Conservation (phyloP, 1,140 invertebrate genomes). For the Metopolophium dirhodum region DNA sequence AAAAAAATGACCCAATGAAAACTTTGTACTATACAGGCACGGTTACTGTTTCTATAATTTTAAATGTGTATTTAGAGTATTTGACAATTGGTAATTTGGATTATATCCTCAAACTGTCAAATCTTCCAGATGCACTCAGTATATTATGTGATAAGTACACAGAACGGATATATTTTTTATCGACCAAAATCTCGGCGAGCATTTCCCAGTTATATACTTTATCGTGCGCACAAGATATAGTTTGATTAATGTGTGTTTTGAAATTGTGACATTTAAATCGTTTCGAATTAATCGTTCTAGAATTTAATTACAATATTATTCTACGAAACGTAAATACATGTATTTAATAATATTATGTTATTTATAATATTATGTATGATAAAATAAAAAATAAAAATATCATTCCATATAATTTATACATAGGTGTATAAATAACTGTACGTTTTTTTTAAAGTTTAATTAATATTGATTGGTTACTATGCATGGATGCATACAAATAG, state of each 20-base stretch:
- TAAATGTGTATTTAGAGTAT: no score
- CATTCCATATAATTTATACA: not conserved
- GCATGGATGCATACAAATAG: not conserved
- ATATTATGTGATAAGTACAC: no score
- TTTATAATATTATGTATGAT: not conserved
- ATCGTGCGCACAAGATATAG: not conserved
- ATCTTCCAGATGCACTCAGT: not conserved
- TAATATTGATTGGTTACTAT: not conserved
- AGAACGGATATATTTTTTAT: not conserved
- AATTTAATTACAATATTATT: conserved; percentile 13
- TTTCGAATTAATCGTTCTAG: not conserved
- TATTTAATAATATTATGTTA: not conserved
- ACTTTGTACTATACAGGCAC: not conserved
- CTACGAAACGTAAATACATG: not conserved
- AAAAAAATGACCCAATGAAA: not conserved
- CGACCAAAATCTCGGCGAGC: not conserved
- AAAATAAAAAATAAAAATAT: not conserved
- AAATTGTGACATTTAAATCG: not conserved
- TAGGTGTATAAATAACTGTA: not conserved
- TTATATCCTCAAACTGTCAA: not conserved
- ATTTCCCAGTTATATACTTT: not conserved
- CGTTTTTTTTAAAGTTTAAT: not conserved
- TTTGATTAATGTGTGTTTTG: not conserved
- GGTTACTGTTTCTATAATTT: no score
- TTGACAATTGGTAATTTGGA: not conserved